Percentiles rank a stretch among this genome's conserved stretches.
Conservation (phyloP, 2,888 invertebrate genomes). For the Sinohyriopsis cumingii region DNA sequence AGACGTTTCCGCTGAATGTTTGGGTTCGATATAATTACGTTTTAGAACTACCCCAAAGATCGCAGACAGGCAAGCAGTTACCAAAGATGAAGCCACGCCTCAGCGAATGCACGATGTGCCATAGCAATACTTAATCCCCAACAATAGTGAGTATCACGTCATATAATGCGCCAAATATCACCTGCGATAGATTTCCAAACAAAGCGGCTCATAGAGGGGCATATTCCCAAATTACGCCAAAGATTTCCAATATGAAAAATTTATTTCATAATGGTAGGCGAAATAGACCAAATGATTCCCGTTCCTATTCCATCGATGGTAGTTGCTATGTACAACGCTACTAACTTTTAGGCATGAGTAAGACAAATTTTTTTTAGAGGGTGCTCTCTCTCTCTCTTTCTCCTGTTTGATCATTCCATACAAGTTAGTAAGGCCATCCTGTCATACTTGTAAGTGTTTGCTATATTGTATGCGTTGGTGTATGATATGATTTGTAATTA, state of each 20-base stretch:
- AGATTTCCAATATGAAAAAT: conserved; percentile 25
- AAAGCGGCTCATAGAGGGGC: conserved; percentile 22
- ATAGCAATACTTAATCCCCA: conserved; percentile 12
- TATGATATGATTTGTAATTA: too few relatives aligned
- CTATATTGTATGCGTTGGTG: too few relatives aligned
- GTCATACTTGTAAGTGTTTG: too few relatives aligned
- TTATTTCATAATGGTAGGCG: conserved; percentile 29
- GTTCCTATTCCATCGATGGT: conserved; percentile 15
- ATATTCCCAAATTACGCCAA: conserved; percentile 37
- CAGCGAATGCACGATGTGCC: conserved; percentile 26
- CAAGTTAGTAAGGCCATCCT: too few relatives aligned
- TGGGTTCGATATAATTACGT: too few relatives aligned
- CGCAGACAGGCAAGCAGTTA: conserved; percentile 9
- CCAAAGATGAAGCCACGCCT: conserved; percentile 14
- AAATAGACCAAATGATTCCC: conserved; percentile 28
- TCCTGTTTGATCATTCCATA: too few relatives aligned
- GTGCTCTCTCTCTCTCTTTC: too few relatives aligned
- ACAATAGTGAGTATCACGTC: conserved; percentile 11
- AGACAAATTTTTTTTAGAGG: too few relatives aligned
- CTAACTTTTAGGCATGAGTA: conserved; percentile 15
- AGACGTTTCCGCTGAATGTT: too few relatives aligned
- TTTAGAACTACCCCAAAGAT: conserved; percentile 1
- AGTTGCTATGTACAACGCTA: conserved; percentile 19
- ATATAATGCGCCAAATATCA: conserved; percentile 24
- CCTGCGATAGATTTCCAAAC: conserved; percentile 22